Evolutionary conservation across 2,888 invertebrate species (phyloP).

Genomic region (Mactromeris polynyma): DNA sequence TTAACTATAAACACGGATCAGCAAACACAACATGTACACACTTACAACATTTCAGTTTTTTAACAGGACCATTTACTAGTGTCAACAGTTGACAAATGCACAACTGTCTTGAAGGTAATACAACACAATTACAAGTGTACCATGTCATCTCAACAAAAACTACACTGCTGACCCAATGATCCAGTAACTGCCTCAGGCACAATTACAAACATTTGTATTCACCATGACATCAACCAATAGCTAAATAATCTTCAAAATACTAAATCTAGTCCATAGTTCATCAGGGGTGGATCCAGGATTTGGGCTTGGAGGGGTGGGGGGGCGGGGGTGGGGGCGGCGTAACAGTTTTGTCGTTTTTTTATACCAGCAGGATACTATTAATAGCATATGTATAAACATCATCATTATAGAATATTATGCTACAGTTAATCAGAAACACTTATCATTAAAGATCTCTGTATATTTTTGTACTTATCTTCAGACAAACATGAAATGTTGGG

Average conservation of each 20-base stretch:
- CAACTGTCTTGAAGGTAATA: constrained; percentile 6
- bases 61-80: not conserved
- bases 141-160: not conserved
- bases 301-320: too few relatives aligned
- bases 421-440: too few relatives aligned
- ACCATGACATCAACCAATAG: not conserved
- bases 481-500: too few relatives aligned
- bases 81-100: constrained; percentile 18
- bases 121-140: not conserved
- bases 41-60: not conserved
- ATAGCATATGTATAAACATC: too few relatives aligned
- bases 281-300: too few relatives aligned
- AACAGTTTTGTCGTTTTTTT: too few relatives aligned
- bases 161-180: not conserved
- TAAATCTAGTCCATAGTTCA: not conserved
- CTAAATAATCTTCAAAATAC: not conserved
- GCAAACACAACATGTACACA: not conserved
- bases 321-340: too few relatives aligned
- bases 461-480: too few relatives aligned
- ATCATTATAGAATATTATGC: too few relatives aligned
- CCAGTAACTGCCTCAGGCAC: not conserved
- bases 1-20: not conserved
- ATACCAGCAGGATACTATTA: too few relatives aligned
- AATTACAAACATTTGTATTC: too few relatives aligned
- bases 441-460: too few relatives aligned